These are phyloP conservation scores for Leptocoma aspasia DNA, from an alignment of 2,113 vertebrate species.

Conservation along the genomic window DNA sequence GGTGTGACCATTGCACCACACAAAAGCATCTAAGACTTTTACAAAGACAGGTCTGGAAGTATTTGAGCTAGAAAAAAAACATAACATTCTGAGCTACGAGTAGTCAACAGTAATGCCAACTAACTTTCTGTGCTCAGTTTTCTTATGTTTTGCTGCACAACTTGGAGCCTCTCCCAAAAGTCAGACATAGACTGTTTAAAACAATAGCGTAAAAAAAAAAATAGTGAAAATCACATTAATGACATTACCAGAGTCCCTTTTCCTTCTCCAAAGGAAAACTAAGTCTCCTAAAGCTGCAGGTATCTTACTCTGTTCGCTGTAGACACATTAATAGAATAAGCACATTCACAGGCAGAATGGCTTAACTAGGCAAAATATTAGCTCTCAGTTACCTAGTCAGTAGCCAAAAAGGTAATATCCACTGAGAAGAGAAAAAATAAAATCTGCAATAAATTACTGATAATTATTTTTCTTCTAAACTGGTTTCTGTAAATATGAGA, in stretches of 20 bases:
- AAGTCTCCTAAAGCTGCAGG: background rate
- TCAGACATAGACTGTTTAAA: background rate
- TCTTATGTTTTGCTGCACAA: background rate
- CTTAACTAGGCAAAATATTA: background rate
- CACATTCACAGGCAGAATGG: background rate
- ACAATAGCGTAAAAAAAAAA: background rate
- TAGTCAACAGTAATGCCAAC: background rate
- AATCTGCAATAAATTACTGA: background rate
- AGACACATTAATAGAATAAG: background rate
- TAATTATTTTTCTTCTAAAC: background rate
- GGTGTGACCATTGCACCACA: slow-evolving; percentile 74
- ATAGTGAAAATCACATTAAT: background rate
- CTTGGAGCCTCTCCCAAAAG: background rate
- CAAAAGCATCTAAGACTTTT: slow-evolving; percentile 38
- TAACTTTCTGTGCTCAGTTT: background rate
- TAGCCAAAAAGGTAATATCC: background rate
- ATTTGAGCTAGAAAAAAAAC: background rate
- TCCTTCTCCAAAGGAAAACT: background rate
- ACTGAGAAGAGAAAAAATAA: background rate
- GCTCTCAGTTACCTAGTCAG: background rate
- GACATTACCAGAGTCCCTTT: background rate
- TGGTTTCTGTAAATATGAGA: background rate
- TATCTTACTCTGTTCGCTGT: background rate
- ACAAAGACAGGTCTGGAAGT: background rate
- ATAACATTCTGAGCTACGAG: background rate